phyloP scores from a whole-genome alignment of 1,140 invertebrate genomes.

The Drosophila lacteicornis region DNA sequence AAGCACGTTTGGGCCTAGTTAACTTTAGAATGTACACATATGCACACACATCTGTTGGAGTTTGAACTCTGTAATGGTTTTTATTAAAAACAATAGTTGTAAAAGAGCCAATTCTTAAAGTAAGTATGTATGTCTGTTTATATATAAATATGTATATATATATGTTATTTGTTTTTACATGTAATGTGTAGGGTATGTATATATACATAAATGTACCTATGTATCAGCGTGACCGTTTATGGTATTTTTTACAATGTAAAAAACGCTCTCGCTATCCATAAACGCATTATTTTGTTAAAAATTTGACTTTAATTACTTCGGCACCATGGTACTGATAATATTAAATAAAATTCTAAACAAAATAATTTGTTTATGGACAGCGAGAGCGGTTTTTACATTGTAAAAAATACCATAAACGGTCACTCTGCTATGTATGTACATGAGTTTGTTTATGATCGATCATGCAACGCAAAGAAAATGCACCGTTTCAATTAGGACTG shows the following conservation, averaged over 20 bases:
- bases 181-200: background rate
- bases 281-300: too few species aligned
- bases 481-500: background rate
- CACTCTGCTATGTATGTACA: background rate
- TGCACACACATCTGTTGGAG: background rate
- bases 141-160: background rate
- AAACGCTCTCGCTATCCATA: too few species aligned
- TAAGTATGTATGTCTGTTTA: background rate
- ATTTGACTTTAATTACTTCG: too few species aligned
- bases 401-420: too few species aligned
- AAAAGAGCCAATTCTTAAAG: background rate
- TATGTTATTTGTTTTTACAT: background rate
- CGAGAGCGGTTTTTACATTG: too few species aligned
- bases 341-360: too few species aligned
- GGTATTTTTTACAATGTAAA: too few species aligned
- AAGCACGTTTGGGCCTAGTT: background rate
- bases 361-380: too few species aligned
- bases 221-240: too few species aligned
- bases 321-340: too few species aligned
- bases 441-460: background rate
- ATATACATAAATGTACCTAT: background rate
- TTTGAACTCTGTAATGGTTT: conserved; percentile 4
- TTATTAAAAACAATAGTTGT: background rate
- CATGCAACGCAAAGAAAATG: background rate
- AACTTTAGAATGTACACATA: conserved; percentile 1